A percentile compares a stretch with the other conserved stretches of the same genome.
These are phyloP conservation scores for Genyomyrus donnyi DNA, from an alignment of 2,113 vertebrate genomes.

Conservation along the genomic window DNA sequence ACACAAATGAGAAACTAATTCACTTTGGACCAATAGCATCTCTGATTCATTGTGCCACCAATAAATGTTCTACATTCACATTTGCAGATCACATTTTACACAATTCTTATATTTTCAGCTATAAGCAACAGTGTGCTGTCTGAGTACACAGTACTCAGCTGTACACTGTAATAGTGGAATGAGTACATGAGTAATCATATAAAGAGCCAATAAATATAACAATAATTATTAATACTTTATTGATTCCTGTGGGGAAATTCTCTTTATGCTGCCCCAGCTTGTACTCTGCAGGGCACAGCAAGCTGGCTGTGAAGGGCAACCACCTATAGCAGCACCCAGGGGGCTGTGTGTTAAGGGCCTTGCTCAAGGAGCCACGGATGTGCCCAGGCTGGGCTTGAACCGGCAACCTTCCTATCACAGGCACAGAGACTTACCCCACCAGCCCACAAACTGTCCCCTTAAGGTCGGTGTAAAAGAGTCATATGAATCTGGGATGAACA, in stretches of 20 bases:
- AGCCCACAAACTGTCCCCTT: no score
- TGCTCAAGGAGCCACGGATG: neutral
- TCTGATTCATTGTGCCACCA: neutral
- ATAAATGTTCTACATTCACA: neutral
- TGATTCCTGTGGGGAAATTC: neutral
- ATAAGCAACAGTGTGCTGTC: neutral
- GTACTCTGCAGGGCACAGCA: neutral
- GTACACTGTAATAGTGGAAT: neutral
- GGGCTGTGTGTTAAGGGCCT: neutral
- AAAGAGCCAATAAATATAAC: neutral
- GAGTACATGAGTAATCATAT: neutral
- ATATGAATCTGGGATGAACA: neutral
- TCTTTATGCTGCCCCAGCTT: neutral
- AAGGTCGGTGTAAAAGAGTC: neutral
- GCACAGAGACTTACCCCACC: neutral
- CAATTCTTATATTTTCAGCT: neutral
- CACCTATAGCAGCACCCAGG: neutral
- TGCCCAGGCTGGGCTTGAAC: neutral
- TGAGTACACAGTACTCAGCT: neutral
- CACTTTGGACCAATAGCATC: neutral
- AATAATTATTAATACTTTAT: neutral
- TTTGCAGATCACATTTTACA: neutral
- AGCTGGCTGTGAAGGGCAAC: neutral
- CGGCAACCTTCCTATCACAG: neutral
- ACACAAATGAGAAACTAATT: neutral